phyloP scores from a whole-genome alignment of 2,113 vertebrate genomes.

The Numida meleagris region DNA sequence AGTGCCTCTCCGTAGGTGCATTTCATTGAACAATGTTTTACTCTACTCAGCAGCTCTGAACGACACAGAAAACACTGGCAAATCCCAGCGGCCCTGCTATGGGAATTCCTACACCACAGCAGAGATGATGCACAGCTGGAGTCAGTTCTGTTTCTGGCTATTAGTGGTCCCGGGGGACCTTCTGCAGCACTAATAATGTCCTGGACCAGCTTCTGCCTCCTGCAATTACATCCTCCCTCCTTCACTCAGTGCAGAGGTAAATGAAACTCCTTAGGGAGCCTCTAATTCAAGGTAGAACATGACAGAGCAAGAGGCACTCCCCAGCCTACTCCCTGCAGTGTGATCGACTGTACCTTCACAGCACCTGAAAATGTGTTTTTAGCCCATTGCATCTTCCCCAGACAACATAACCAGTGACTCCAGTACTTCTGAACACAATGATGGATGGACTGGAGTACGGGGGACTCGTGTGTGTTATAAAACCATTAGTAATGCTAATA shows the following conservation, averaged over 20 bases:
- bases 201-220: neutral
- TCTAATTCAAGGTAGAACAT: neutral
- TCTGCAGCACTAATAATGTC: neutral
- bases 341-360: neutral
- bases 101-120: neutral
- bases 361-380: neutral
- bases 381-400: neutral
- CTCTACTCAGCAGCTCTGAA: neutral
- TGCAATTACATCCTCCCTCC: neutral
- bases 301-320: neutral
- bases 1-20: neutral
- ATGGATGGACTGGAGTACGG: neutral
- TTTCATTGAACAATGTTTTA: neutral
- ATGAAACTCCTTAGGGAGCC: neutral
- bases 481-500: neutral
- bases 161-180: neutral
- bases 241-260: neutral
- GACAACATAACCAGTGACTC: neutral
- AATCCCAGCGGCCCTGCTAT: accelerated
- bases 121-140: neutral
- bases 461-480: neutral
- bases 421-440: neutral
- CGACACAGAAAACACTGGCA: neutral
- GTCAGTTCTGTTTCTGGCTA: neutral
- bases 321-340: neutral